Evolutionary conservation across 2,113 vertebrate genomes (phyloP).

Genomic region (Gobio gobio): DNA sequence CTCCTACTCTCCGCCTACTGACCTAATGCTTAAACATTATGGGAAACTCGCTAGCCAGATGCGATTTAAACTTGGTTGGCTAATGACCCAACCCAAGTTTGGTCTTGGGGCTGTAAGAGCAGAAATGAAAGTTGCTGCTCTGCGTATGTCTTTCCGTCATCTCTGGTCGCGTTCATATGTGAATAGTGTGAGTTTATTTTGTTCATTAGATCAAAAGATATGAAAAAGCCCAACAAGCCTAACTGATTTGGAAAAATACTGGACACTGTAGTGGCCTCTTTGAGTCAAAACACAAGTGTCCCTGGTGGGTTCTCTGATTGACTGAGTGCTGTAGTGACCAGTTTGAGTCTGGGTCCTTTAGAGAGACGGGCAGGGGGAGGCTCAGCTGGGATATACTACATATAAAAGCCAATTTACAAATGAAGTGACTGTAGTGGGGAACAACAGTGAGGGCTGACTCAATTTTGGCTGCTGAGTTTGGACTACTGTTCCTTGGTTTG

Average conservation of each 20-base stretch:
- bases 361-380: conserved; percentile 32
- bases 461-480: conserved; percentile 46
- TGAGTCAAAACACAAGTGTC: conserved; percentile 21
- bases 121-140: too few relatives aligned
- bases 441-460: conserved; percentile 33
- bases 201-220: too few relatives aligned
- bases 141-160: too few relatives aligned
- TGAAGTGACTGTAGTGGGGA: conserved; percentile 33
- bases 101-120: too few relatives aligned
- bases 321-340: conserved; percentile 57
- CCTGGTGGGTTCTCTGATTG: conserved; percentile 55
- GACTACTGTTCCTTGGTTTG: not conserved
- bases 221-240: too few relatives aligned
- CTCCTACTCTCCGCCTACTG: too few relatives aligned
- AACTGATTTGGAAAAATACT: conserved; percentile 9
- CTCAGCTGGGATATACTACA: conserved; percentile 51
- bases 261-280: conserved; percentile 5
- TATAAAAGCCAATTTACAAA: conserved; percentile 60
- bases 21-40: too few relatives aligned
- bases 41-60: too few relatives aligned
- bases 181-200: too few relatives aligned
- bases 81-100: too few relatives aligned
- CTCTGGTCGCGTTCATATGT: too few relatives aligned
- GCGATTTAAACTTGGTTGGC: too few relatives aligned
- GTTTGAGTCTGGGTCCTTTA: conserved; percentile 48